A percentile compares a stretch with the other conserved stretches of the same genome.
These are phyloP conservation scores for Epinotia bilunana DNA, from an alignment of 2,888 invertebrate genomes.

Conservation along the genomic window DNA sequence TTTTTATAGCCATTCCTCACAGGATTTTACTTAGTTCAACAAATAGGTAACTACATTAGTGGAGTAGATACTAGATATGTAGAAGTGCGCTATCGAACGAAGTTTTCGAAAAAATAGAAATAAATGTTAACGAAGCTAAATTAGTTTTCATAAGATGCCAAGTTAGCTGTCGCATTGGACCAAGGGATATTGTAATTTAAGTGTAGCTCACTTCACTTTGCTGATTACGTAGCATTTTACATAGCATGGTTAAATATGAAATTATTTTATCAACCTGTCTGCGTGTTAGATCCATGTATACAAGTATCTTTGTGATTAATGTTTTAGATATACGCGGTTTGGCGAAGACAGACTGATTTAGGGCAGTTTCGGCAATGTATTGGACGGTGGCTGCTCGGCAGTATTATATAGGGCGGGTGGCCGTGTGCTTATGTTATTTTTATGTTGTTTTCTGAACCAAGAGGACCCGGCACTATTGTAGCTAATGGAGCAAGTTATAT, in stretches of 20 bases:
- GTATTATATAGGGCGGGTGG: conserved; percentile 70
- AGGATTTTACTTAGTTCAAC: conserved; percentile 48
- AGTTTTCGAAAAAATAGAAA: conserved; percentile 54
- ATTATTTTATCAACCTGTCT: conserved; percentile 72
- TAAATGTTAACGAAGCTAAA: conserved; percentile 58
- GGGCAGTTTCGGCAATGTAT: conserved; percentile 58
- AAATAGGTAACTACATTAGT: conserved; percentile 22
- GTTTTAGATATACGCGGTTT: conserved; percentile 68
- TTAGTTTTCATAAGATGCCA: conserved; percentile 79
- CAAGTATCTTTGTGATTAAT: conserved; percentile 78
- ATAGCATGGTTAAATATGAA: conserved; percentile 51
- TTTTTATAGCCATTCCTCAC: conserved; percentile 50
- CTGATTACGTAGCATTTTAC: conserved; percentile 73
- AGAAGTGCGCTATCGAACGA: conserved; percentile 68
- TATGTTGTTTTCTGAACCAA: not conserved
- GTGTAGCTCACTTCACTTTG: conserved; percentile 78
- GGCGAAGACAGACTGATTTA: conserved; percentile 77
- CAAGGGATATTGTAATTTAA: conserved; percentile 76
- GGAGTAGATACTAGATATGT: conserved; percentile 40
- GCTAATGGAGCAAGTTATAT: not conserved
- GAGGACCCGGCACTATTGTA: not conserved
- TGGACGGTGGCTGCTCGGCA: conserved; percentile 61
- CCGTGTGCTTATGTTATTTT: conserved; percentile 51
- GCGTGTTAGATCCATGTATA: conserved; percentile 78
- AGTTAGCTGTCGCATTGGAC: conserved; percentile 80